A percentile compares a stretch with the other conserved stretches of the same genome.
phyloP scores from a whole-genome alignment of 2,113 vertebrate species.

The Panthera leo region DNA sequence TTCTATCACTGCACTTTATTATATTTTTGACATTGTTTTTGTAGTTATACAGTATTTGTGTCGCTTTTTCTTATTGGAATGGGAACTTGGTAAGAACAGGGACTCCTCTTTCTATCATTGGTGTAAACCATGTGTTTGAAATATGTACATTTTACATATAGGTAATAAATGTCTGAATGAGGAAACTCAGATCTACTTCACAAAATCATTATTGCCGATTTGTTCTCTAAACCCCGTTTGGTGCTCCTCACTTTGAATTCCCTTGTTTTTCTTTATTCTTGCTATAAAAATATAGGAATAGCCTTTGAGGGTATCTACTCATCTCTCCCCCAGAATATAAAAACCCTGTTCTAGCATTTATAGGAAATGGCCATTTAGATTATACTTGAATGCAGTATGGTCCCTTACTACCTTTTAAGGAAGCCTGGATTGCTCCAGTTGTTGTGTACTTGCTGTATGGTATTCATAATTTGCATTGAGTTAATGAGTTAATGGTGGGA shows the following conservation, averaged over 20 bases:
- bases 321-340: background rate
- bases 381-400: background rate
- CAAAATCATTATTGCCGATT: background rate
- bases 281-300: background rate
- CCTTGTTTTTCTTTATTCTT: background rate
- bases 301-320: background rate
- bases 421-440: background rate
- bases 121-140: background rate
- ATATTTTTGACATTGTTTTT: background rate
- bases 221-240: background rate
- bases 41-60: background rate
- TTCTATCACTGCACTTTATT: background rate
- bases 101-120: background rate
- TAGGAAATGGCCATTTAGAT: background rate
- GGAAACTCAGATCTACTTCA: background rate
- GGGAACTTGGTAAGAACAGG: background rate
- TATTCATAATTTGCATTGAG: background rate
- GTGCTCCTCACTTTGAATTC: background rate
- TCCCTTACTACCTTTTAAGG: background rate
- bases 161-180: background rate
- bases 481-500: background rate
- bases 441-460: background rate
- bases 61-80: background rate
- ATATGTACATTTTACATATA: slow-evolving; percentile 2
- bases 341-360: background rate